These are phyloP conservation scores for Dicrostonyx torquatus DNA, from an alignment of 2,797 vertebrate species.

Conservation along the genomic window DNA sequence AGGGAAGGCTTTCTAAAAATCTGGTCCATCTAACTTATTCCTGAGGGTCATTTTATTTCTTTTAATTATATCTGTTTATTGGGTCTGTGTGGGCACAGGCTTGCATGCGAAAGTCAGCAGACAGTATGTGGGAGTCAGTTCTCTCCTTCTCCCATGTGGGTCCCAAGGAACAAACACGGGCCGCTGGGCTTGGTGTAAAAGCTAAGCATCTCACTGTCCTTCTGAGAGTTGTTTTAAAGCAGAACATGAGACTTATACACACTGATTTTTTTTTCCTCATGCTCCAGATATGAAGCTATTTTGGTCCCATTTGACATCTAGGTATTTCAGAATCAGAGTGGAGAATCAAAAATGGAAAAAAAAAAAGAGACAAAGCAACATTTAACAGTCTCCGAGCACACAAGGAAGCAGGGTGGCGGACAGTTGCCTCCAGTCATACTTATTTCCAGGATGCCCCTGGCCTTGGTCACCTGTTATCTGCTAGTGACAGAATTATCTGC, in stretches of 20 bases:
- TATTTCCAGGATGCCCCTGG: slow-evolving; percentile 28
- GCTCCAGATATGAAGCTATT: slow-evolving; percentile 9
- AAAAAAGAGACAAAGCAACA: not conserved
- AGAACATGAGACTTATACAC: slow-evolving; percentile 25
- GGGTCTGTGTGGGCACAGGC: not conserved
- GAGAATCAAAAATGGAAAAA: not conserved
- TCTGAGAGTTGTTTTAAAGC: not conserved
- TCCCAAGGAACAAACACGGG: not conserved
- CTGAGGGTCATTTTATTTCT: not conserved
- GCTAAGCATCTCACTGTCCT: not conserved
- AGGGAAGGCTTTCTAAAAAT: slow-evolving; percentile 30
- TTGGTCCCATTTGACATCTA: slow-evolving; percentile 41
- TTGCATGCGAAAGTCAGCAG: not conserved
- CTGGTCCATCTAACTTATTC: not conserved
- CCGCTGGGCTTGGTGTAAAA: not conserved
- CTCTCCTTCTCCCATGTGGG: not conserved
- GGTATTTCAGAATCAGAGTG: slow-evolving; percentile 37
- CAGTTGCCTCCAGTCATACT: not conserved
- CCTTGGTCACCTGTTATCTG: not conserved
- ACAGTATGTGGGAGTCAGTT: not conserved
- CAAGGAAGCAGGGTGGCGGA: slow-evolving; percentile 16
- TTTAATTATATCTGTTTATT: not conserved
- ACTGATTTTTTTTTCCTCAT: not conserved
- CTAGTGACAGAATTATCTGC: slow-evolving; percentile 44
- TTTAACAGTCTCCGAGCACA: slow-evolving; percentile 16